phyloP scores from a whole-genome alignment of 2,797 vertebrate species.

The Phoeniculus purpureus region DNA sequence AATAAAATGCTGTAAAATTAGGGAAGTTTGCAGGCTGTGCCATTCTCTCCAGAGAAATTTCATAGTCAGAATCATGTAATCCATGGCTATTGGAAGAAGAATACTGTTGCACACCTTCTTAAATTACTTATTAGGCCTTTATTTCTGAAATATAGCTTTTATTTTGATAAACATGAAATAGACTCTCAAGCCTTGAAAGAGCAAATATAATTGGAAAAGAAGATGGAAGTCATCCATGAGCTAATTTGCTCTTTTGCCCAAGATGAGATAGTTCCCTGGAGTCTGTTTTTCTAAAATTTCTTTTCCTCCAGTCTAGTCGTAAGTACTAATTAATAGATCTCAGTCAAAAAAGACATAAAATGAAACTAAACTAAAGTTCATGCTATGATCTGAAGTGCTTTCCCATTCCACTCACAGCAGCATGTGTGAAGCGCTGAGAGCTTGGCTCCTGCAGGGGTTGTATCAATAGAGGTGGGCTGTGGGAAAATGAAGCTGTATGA shows the following conservation, averaged over 20 bases:
- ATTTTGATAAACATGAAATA: constrained; percentile 2
- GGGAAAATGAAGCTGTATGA: background rate
- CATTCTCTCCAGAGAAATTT: background rate
- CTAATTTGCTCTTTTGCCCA: constrained; percentile 13
- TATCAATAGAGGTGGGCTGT: background rate
- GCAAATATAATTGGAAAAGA: background rate
- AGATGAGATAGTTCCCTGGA: background rate
- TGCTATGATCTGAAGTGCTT: background rate
- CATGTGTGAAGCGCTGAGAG: background rate
- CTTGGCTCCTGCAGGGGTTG: background rate
- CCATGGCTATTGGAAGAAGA: background rate
- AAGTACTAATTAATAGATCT: constrained; percentile 38
- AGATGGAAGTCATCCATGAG: background rate
- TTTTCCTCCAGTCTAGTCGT: constrained; percentile 11
- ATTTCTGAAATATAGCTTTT: constrained; percentile 8
- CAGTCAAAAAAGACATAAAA: background rate
- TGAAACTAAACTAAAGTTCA: background rate
- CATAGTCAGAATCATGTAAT: background rate
- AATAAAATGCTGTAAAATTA: background rate
- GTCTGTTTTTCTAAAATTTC: background rate
- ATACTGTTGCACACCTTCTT: background rate
- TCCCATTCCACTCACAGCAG: background rate
- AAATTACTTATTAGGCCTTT: background rate
- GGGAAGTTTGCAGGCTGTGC: background rate
- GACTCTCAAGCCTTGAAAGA: background rate